Evolutionary conservation across 2,113 vertebrate species (phyloP).

Genomic region (Pontoporia blainvillei): DNA sequence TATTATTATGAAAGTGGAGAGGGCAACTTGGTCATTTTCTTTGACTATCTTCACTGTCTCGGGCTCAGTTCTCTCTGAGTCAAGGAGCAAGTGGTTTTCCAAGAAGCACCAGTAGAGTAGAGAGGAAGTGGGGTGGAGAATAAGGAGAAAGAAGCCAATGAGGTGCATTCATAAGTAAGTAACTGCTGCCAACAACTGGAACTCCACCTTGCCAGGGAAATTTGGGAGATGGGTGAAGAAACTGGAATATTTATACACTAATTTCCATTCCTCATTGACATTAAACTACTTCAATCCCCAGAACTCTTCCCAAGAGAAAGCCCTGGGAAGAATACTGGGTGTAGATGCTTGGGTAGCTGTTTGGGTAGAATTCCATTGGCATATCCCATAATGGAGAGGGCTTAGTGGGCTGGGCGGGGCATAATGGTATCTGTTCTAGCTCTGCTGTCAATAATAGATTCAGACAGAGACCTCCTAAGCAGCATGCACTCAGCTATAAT

Average conservation of each 20-base stretch:
- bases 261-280: not conserved
- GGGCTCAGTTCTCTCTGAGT: not conserved
- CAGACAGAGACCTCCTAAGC: not conserved
- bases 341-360: rapidly evolving
- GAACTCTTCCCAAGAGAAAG: not conserved
- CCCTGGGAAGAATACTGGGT: not conserved
- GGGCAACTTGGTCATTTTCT: not conserved
- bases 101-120: not conserved
- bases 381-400: no score
- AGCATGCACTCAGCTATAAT: no score
- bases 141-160: not conserved
- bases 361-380: rapidly evolving
- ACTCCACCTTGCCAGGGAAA: not conserved
- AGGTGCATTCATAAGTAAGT: not conserved
- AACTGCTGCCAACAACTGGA: not conserved
- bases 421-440: not conserved
- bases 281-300: not conserved
- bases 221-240: not conserved
- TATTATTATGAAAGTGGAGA: not conserved
- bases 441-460: not conserved
- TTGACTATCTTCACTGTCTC: not conserved
- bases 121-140: not conserved
- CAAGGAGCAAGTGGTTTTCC: not conserved
- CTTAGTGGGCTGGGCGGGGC: rapidly evolving
- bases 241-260: no score